Base-by-base conservation (phyloP, 2,888 invertebrate species). In the Eilema depressum region DNA sequence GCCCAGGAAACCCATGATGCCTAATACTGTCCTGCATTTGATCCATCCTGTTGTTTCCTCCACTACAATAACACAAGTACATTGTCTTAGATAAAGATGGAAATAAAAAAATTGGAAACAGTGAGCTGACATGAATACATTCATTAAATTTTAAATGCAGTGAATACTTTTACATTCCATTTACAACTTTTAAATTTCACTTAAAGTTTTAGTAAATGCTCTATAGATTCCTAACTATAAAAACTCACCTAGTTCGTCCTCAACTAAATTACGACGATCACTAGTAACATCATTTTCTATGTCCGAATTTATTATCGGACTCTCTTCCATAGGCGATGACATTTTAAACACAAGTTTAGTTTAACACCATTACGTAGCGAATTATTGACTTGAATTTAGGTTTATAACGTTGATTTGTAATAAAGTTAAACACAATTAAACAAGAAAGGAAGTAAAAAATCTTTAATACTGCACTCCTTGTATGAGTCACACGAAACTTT, bases 1-100 rank as follows among this genome's bases (percentile, higher is more conserved):
- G 20, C 98, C 98, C 66, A 98, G 95, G 87, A 98, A 98, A 23
- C 98, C 98, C 95, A 98, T 96, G 65, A 98, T 96, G 0, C 98
- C 98, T 70, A 98, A 95, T 5, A 98, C 96, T 85, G 97, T 97
- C 53, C 98, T 96, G 69, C 97, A 95, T 92, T 98, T 97, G 77
- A 97, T 89, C 88, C 96, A 96, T 92, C 96, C 96, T 91, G 92
- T 96, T 57, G 97, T 97, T 86, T 97, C 97, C 82, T 96, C 96
- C 73, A 93, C 93, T 93, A 82, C 64, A 88, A 86, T 28, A 70
- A 74, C 65, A 37, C 37, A 33, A 56, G 12, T 65, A 33, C 12
- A 28, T 53, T n/a, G 20, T 11, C 17, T 1, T 14, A 28, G 8
- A 64, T n/a, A 47, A 30, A 64, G n/a, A 28, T 28, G 14, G n/a